These are phyloP conservation scores for Eristalis intricaria DNA, from an alignment of 2,888 invertebrate species.

Conservation along the genomic window DNA sequence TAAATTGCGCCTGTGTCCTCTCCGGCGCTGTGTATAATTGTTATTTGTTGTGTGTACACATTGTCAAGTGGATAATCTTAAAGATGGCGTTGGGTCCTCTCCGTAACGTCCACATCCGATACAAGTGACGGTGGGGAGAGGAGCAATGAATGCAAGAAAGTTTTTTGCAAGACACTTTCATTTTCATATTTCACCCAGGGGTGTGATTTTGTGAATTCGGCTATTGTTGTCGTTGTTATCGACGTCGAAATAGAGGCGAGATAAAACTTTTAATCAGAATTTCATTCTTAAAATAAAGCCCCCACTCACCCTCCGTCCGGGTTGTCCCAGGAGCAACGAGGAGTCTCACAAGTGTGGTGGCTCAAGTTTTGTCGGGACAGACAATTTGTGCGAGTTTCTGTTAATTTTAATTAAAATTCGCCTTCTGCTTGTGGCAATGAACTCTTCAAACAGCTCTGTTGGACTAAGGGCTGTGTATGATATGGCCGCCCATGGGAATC, in stretches of 20 bases:
- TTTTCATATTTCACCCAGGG: constrained; percentile 52
- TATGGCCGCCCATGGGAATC: no score
- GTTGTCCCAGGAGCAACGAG: not conserved
- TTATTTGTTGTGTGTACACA: constrained; percentile 32
- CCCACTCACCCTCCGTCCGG: not conserved
- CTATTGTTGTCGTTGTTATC: not conserved
- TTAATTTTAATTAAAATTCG: not conserved
- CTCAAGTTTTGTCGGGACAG: not conserved
- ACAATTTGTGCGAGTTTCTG: not conserved
- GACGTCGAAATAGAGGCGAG: not conserved
- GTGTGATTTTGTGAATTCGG: constrained; percentile 44
- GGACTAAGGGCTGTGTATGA: no score
- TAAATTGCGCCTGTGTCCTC: constrained; percentile 10
- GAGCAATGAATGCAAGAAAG: constrained; percentile 17
- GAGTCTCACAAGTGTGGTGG: not conserved
- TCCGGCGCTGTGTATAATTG: constrained; percentile 49
- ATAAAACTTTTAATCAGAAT: constrained; percentile 67
- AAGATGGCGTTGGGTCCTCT: not conserved
- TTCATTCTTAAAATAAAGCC: constrained; percentile 2
- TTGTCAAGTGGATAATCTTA: constrained; percentile 54
- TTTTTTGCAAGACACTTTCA: constrained; percentile 53
- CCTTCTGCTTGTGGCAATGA: not conserved
- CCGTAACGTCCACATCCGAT: not conserved
- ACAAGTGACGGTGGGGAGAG: not conserved
- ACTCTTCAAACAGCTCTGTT: not conserved